Evolutionary conservation across 2,113 vertebrate species (phyloP).

Genomic region (Rostratula benghalensis): DNA sequence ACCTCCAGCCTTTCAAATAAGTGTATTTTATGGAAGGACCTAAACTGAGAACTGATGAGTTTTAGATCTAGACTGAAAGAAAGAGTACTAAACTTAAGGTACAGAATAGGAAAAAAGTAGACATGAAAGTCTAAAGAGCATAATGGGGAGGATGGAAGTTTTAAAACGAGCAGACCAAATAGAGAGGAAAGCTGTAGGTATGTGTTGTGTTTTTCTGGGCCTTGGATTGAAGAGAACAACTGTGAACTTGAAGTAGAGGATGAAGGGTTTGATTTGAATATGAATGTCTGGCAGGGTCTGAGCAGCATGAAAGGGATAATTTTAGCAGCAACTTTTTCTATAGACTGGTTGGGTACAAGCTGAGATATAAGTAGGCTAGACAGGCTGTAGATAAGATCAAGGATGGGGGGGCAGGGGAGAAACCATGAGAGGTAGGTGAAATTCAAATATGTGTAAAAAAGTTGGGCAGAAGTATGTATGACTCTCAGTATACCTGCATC

Average conservation of each 20-base stretch:
- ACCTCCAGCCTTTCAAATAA: neutral
- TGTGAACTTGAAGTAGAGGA: neutral
- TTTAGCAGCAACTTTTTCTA: constrained; percentile 40
- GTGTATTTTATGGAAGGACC: neutral
- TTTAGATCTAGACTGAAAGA: neutral
- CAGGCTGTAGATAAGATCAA: neutral
- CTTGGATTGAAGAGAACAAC: neutral
- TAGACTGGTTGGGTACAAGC: neutral
- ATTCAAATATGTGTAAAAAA: neutral
- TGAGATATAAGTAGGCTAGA: constrained; percentile 1
- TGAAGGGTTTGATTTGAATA: constrained; percentile 40
- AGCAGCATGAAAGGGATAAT: constrained; percentile 25
- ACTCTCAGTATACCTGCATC: neutral
- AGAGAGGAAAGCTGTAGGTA: neutral
- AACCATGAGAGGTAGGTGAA: neutral
- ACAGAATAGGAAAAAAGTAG: neutral
- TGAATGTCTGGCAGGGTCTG: constrained; percentile 13
- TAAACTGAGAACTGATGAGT: neutral
- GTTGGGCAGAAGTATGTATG: neutral
- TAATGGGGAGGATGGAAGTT: neutral
- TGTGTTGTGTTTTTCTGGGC: neutral
- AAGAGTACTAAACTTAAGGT: neutral
- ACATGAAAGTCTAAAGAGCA: neutral
- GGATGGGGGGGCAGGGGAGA: fast-evolving
- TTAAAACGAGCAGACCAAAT: neutral